A percentile compares a stretch with the other conserved stretches of the same genome.
These are phyloP conservation scores for Nansenia antarctica DNA, from an alignment of 2,113 vertebrate species.

Conservation along the genomic window DNA sequence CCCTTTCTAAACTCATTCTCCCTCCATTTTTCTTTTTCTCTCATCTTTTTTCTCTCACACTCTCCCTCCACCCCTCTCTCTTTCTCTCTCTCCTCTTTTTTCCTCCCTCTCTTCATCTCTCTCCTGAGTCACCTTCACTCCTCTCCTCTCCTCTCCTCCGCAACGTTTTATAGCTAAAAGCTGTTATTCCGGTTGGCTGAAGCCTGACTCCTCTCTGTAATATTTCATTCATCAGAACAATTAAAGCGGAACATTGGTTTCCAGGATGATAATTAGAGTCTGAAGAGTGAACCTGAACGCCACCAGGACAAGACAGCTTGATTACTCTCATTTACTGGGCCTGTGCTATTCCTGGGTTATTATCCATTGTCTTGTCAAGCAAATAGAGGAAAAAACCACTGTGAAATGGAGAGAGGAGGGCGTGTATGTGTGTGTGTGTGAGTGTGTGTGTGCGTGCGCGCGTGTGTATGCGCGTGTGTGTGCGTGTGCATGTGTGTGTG, in stretches of 20 bases:
- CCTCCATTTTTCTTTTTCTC: slow-evolving; percentile 17
- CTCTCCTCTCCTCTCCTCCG: slow-evolving; percentile 38
- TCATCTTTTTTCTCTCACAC: slow-evolving; percentile 27
- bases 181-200: slow-evolving; percentile 76
- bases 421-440: slow-evolving; percentile 3
- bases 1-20: slow-evolving; percentile 27
- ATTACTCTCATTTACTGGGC: slow-evolving; percentile 76
- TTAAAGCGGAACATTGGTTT: slow-evolving; percentile 81
- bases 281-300: slow-evolving; percentile 77
- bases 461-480: background rate
- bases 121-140: slow-evolving; percentile 42
- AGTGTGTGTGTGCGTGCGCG: background rate
- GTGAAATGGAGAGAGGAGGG: slow-evolving; percentile 67
- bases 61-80: slow-evolving; percentile 29
- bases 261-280: slow-evolving; percentile 77
- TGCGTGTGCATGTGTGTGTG: background rate
- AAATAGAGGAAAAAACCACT: slow-evolving; percentile 70
- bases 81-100: background rate
- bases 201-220: slow-evolving; percentile 72
- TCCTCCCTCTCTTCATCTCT: slow-evolving; percentile 27
- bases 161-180: slow-evolving; percentile 72
- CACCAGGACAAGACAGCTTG: slow-evolving; percentile 78
- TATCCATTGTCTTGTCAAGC: slow-evolving; percentile 77
- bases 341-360: slow-evolving; percentile 71
- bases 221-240: slow-evolving; percentile 81